phyloP scores from a whole-genome alignment of 2,797 vertebrate genomes.

The Crocidura indochinensis region DNA sequence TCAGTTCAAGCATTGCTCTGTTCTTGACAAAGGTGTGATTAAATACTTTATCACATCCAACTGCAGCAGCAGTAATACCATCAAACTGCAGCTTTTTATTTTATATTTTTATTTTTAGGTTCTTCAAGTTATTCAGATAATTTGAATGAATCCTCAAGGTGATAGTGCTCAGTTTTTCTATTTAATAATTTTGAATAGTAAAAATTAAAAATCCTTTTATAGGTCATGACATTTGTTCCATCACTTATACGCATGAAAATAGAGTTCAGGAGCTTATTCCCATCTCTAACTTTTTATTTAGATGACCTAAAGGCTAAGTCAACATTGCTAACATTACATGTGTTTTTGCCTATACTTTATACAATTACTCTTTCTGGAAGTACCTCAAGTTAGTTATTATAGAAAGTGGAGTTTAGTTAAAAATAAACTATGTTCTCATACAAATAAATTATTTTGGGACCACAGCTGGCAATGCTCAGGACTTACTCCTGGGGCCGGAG shows the following conservation, averaged over 20 bases:
- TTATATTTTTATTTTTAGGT: slow-evolving; percentile 28
- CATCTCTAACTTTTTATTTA: slow-evolving; percentile 47
- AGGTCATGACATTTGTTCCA: slow-evolving; percentile 67
- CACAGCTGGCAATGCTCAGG: no score
- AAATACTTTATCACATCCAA: slow-evolving; percentile 74
- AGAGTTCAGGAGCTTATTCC: slow-evolving; percentile 54
- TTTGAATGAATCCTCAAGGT: slow-evolving; percentile 75
- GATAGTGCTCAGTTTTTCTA: slow-evolving; percentile 58
- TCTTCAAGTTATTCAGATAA: slow-evolving; percentile 62
- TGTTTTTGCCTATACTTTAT: slow-evolving; percentile 43
- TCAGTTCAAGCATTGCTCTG: slow-evolving; percentile 68
- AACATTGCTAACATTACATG: slow-evolving; percentile 42
- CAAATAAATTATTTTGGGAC: no score
- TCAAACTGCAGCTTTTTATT: slow-evolving; percentile 76
- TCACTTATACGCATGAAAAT: no score
- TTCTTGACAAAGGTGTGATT: slow-evolving; percentile 69
- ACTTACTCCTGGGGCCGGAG: no score
- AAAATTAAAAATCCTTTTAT: slow-evolving; percentile 71
- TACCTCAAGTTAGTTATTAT: slow-evolving; percentile 59
- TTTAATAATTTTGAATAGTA: neutral
- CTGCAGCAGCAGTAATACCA: slow-evolving; percentile 62
- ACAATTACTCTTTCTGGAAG: slow-evolving; percentile 52
- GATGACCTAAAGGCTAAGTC: slow-evolving; percentile 60
- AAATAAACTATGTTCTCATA: slow-evolving; percentile 53
- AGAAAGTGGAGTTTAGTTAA: slow-evolving; percentile 60